Evolutionary conservation across 2,888 invertebrate genomes (phyloP).

Genomic region (Protonemura montana): DNA sequence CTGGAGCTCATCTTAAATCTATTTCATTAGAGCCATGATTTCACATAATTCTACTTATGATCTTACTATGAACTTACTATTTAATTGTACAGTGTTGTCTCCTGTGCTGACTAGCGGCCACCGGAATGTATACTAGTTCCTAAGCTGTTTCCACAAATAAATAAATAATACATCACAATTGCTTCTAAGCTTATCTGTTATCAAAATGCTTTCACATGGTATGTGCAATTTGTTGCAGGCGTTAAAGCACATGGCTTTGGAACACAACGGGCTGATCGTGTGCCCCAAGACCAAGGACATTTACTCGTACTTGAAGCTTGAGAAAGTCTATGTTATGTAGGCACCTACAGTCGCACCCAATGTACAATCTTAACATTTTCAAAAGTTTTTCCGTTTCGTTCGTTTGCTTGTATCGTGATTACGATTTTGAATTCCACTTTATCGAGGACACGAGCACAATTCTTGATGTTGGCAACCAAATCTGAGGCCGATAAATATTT

Average conservation of each 20-base stretch:
- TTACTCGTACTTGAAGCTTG: conserved; percentile 88
- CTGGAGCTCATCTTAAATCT: no score
- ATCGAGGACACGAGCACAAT: neutral
- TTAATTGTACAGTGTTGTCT: no score
- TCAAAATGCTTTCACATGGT: no score
- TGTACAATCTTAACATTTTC: conserved; percentile 13
- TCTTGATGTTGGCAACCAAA: neutral
- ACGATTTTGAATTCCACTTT: neutral
- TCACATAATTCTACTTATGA: no score
- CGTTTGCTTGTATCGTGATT: neutral
- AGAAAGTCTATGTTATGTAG: conserved; percentile 98
- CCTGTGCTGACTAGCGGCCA: no score
- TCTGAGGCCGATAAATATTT: neutral
- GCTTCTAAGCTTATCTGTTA: no score
- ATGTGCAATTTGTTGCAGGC: conserved; percentile 67
- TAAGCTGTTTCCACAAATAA: no score
- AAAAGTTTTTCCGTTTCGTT: neutral
- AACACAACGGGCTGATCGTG: conserved; percentile 89
- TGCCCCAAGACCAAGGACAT: conserved; percentile 95
- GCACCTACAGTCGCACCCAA: conserved; percentile 41
- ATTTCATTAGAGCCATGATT: no score
- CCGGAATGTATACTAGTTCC: no score
- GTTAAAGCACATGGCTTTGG: conserved; percentile 85
- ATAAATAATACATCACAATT: no score
- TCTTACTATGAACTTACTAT: no score